A percentile compares a stretch with the other conserved stretches of the same genome.
phyloP scores from a whole-genome alignment of 2,888 invertebrate species.

The Strigamia transsilvanica region DNA sequence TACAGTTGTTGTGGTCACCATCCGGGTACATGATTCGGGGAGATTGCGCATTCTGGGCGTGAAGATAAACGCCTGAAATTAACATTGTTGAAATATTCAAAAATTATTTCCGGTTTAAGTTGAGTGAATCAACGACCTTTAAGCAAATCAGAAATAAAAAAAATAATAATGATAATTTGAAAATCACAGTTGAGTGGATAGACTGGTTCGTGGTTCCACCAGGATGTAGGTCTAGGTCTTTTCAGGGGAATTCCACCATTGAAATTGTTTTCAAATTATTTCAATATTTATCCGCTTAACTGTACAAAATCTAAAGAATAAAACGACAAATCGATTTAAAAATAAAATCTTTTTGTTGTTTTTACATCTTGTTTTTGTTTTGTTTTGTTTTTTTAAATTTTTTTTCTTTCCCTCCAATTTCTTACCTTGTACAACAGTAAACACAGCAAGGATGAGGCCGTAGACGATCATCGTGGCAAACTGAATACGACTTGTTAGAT shows the following conservation, averaged over 20 bases:
- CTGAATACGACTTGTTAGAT: not conserved
- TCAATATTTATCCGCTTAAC: not conserved
- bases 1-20: not conserved
- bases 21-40: not conserved
- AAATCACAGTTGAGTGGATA: not conserved
- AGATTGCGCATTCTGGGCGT: not conserved
- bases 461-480: not conserved
- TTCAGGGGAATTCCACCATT: not conserved
- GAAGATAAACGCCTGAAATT: not conserved
- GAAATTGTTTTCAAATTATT: not conserved
- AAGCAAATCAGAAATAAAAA: not conserved
- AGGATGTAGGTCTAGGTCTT: constrained; percentile 20
- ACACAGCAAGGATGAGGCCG: not conserved
- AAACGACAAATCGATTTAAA: too few species aligned
- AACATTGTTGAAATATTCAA: not conserved
- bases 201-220: constrained; percentile 5
- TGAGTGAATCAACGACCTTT: not conserved
- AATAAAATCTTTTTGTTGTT: too few species aligned
- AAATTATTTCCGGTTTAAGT: not conserved
- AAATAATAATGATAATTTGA: not conserved
- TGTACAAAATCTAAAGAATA: not conserved
- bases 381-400: not conserved
- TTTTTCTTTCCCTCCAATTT: not conserved
- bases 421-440: constrained; percentile 14
- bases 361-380: not conserved